Evolutionary conservation across 23 tunicate genomes (phyloP).

Genomic region (Ciona savignyi): DNA sequence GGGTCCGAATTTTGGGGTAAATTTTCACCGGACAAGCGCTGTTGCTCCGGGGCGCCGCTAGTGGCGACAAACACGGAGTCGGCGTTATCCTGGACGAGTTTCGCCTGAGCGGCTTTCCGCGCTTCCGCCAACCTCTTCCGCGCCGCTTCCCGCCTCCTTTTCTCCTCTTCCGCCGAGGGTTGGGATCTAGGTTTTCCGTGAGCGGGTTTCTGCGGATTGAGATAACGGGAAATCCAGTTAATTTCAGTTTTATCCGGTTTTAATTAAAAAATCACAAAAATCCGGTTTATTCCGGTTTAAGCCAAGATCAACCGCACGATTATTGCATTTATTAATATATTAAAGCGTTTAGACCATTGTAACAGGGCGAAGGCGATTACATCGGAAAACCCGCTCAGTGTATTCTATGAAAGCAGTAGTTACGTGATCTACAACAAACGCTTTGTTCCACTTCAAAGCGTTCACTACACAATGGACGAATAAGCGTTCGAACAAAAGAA

Average conservation of each 20-base stretch:
- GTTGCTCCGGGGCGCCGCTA: not conserved
- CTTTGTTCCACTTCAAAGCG: not conserved
- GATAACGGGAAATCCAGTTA: not conserved
- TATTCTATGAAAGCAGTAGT: no score
- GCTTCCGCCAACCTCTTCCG: constrained; percentile 73
- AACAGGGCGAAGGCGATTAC: no score
- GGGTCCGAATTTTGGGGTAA: not conserved
- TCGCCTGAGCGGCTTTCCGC: constrained; percentile 19
- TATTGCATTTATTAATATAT: no score
- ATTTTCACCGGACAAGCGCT: not conserved
- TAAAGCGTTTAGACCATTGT: no score
- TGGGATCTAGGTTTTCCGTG: constrained; percentile 17
- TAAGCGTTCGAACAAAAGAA: not conserved
- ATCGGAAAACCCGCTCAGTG: no score
- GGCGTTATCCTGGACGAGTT: not conserved
- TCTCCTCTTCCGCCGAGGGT: constrained; percentile 45
- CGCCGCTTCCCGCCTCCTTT: constrained; percentile 71
- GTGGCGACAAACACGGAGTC: not conserved
- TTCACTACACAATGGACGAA: not conserved
- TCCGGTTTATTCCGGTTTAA: not conserved
- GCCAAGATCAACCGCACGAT: not conserved
- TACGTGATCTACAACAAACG: no score
- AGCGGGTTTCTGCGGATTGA: not conserved
- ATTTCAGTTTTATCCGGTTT: not conserved
- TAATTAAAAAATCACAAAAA: no score